Evolutionary conservation across 2,113 vertebrate genomes (phyloP).

Genomic region (Psilopsiagon aurifrons): DNA sequence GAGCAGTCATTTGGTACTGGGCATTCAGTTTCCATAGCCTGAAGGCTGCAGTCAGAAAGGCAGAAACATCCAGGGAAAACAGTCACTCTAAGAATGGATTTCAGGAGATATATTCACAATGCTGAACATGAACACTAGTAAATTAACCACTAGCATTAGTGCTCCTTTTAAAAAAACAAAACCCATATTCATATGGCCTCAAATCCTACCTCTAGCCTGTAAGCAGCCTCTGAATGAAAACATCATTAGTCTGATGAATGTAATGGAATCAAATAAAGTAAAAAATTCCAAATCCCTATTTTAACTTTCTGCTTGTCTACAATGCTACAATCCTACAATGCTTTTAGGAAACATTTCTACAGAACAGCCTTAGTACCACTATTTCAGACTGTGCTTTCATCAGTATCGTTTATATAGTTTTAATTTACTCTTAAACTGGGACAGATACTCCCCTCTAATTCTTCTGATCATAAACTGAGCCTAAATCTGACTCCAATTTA

Average conservation of each 20-base stretch:
- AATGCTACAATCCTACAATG: not conserved
- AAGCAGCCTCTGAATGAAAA: not conserved
- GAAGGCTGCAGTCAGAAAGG: not conserved
- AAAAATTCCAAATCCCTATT: not conserved
- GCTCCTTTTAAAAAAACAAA: not conserved
- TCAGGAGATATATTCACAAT: not conserved
- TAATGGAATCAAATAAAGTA: not conserved
- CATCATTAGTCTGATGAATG: not conserved
- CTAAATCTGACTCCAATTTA: not conserved
- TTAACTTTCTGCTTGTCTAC: not conserved
- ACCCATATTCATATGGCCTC: not conserved
- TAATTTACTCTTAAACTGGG: not conserved
- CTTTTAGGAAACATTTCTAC: not conserved
- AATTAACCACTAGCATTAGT: not conserved
- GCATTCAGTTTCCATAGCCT: not conserved
- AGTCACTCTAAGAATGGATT: not conserved
- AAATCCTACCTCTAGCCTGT: not conserved
- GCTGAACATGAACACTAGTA: not conserved
- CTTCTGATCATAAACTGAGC: not conserved
- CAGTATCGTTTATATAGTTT: not conserved
- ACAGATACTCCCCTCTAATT: not conserved
- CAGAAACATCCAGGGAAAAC: not conserved
- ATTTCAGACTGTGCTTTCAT: not conserved
- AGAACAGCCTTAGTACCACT: not conserved
- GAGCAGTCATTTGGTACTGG: not conserved